These are phyloP conservation scores for Scelioninae gen. 2 DNA, from an alignment of 2,888 invertebrate species.

Conservation along the genomic window DNA sequence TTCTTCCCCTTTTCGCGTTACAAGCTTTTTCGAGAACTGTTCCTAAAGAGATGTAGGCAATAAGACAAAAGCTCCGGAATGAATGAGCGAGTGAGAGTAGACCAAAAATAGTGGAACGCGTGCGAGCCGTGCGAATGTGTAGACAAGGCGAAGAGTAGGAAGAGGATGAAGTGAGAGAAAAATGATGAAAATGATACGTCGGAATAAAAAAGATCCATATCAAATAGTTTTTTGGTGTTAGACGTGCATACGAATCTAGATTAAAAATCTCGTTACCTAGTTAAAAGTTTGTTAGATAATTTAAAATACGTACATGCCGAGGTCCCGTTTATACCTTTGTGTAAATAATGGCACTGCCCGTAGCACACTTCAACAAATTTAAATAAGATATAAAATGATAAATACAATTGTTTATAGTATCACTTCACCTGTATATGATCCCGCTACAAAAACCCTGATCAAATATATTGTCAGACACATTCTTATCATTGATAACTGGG, in stretches of 20 bases:
- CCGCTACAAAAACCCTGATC: constrained; percentile 48
- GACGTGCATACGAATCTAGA: constrained; percentile 73
- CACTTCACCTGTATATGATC: constrained; percentile 61
- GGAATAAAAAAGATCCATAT: constrained; percentile 73
- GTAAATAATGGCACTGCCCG: constrained; percentile 74
- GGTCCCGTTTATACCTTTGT: constrained; percentile 74
- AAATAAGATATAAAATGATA: constrained; percentile 57
- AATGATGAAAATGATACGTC: constrained; percentile 46
- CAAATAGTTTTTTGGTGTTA: constrained; percentile 75
- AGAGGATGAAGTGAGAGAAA: too few species aligned
- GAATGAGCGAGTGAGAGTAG: constrained; percentile 60
- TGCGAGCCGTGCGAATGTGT: constrained; percentile 47
- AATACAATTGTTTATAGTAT: constrained; percentile 59
- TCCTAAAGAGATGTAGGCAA: constrained; percentile 75
- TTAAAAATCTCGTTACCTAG: constrained; percentile 75
- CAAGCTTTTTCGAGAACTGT: constrained; percentile 73
- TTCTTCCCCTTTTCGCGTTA: constrained; percentile 64
- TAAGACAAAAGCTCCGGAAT: constrained; percentile 70
- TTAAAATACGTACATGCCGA: constrained; percentile 73
- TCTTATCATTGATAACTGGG: constrained; percentile 48
- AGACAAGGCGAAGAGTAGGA: too few species aligned
- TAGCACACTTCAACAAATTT: constrained; percentile 56
- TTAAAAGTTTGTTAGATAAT: constrained; percentile 74
- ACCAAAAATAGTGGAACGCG: constrained; percentile 51
- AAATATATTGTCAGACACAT: constrained; percentile 47